Evolutionary conservation across 2,113 vertebrate species (phyloP).

Genomic region (Leptosomus discolor): DNA sequence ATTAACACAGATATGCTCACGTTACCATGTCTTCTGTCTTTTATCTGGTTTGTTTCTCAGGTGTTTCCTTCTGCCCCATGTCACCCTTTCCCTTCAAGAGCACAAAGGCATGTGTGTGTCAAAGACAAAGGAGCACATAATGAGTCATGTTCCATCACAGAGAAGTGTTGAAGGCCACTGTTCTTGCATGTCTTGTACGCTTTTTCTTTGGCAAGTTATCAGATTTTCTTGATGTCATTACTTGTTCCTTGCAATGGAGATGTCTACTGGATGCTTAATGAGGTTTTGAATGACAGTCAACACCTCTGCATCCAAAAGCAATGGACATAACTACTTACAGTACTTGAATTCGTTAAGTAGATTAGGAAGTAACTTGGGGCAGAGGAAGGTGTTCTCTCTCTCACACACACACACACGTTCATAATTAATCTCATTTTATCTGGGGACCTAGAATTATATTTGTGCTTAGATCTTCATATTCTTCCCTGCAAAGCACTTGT

Average conservation of each 20-base stretch:
- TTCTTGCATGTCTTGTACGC: not conserved
- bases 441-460: not conserved
- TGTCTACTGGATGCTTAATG: not conserved
- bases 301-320: not conserved
- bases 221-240: not conserved
- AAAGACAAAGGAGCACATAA: not conserved
- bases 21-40: not conserved
- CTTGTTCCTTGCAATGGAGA: not conserved
- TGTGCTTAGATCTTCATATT: not conserved
- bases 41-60: not conserved
- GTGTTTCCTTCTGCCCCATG: not conserved
- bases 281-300: not conserved
- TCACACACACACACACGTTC: too few species aligned
- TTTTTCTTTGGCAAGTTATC: not conserved
- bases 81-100: not conserved
- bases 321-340: not conserved
- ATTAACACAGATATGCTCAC: not conserved
- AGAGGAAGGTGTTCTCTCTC: not conserved
- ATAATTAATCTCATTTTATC: not conserved
- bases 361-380: not conserved
- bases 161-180: not conserved
- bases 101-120: not conserved
- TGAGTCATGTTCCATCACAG: accelerated
- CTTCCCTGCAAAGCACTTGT: not conserved
- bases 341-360: not conserved